A percentile compares a stretch with the other conserved stretches of the same genome.
Evolutionary conservation across 37 sponge, comb jelly and placozoan genomes (phyloP).

Genomic region (Hexactinellida sp.): DNA sequence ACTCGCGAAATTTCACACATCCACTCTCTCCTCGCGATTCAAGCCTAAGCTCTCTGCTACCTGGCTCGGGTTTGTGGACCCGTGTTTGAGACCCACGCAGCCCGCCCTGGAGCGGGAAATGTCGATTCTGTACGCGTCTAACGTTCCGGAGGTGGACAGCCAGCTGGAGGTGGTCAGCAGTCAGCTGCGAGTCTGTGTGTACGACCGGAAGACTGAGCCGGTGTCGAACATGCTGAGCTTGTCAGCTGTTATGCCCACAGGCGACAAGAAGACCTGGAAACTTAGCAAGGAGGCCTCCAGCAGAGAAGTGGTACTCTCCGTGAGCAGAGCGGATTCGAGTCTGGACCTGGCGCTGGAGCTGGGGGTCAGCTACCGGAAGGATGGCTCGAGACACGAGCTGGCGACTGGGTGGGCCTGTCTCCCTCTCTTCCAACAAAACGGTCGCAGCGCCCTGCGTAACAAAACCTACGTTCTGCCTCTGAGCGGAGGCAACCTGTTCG

Average conservation of each 20-base stretch:
- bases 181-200: neutral
- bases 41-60: neutral
- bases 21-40: neutral
- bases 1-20: slow-evolving; percentile 25
- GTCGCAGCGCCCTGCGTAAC: neutral
- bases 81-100: neutral
- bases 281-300: neutral
- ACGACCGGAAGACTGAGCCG: neutral
- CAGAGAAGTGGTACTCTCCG: neutral
- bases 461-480: neutral
- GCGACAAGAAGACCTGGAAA: slow-evolving; percentile 6
- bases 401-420: neutral
- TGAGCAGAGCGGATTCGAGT: neutral
- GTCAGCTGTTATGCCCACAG: neutral
- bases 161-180: neutral
- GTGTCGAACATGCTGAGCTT: neutral
- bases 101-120: neutral
- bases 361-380: neutral
- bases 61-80: neutral
- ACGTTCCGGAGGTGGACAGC: neutral
- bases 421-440: neutral
- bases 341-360: neutral
- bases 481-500: neutral
- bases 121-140: neutral
- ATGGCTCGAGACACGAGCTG: neutral